These are phyloP conservation scores for Brachyrhaphis roseni DNA, from an alignment of 2,797 vertebrate genomes.

Conservation along the genomic window DNA sequence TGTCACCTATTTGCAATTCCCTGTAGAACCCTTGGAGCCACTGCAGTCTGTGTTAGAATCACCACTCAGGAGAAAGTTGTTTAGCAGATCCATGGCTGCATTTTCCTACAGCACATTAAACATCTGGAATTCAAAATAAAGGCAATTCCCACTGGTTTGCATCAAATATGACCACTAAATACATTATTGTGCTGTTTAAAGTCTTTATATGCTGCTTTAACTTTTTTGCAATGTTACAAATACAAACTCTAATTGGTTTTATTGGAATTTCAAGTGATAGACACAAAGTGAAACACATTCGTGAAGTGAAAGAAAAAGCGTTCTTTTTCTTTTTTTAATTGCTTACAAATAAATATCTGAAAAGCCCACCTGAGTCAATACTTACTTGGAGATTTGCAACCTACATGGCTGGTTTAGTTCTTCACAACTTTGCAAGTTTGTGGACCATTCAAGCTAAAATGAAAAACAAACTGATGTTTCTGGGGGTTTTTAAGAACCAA, in stretches of 20 bases:
- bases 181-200: not conserved
- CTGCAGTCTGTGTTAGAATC: conserved; percentile 53
- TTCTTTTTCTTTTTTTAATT: too few species aligned
- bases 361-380: not conserved
- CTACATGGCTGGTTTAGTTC: not conserved
- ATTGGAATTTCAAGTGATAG: not conserved
- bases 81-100: conserved; percentile 30
- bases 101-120: conserved; percentile 13
- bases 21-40: conserved; percentile 41
- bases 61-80: conserved; percentile 34
- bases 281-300: not conserved
- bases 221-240: not conserved
- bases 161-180: not conserved
- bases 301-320: not conserved
- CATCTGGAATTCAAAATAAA: not conserved
- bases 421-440: not conserved
- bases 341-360: not conserved
- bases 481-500: not conserved
- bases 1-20: conserved; percentile 58
- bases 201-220: not conserved
- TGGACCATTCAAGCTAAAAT: not conserved
- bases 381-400: not conserved
- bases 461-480: not conserved
- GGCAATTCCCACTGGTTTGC: not conserved
- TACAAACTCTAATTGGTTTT: not conserved